Evolutionary conservation across 2,888 invertebrate species (phyloP), one percentile per base, ranked within the genome.

Genomic region (Podabrus alpinus): DNA sequence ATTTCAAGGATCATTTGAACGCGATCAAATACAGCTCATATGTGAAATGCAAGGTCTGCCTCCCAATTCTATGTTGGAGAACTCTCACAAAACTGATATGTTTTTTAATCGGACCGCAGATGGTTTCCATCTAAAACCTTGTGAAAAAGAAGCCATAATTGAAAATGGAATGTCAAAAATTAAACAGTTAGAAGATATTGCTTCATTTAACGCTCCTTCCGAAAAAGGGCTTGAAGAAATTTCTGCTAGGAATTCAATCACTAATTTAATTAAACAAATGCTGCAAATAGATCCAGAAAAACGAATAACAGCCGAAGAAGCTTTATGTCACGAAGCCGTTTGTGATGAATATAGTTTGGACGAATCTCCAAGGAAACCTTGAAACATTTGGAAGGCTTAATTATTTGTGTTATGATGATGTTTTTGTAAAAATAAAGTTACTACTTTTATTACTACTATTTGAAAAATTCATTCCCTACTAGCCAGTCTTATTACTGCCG

Each of bases 91-190:
- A 29, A 3, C n/a, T 5, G 1, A 0, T 3, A 29, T 0, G 9
- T 24, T 24, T 29, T 29, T 29, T 29, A n/a, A 29, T 13, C 29
- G 0, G 13, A 29, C 29, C 4, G 5, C 3, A n/a, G 29, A n/a
- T 3, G 29, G 29, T 5, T 29, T 4, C 13, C 29, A 29, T n/a
- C n/a, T 29, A 1, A 29, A n/a, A 29, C 13, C n/a, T 5, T 13
- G 1, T 5, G 4, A 29, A 29, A 2, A 3, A 13, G 0, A 3
- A 13, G 0, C 0, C 3, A 3, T 3, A 13, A 5, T 1, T 1
- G 13, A 29, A 29, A 29, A n/a, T 13, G 4, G 0, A n/a, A 4
- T 1, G 3, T n/a, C 29, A n/a, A 29, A 29, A 29, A 29, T n/a
- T n/a, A 29, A 1, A 1, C 1, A 13, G 3, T 29, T 29, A 4